Base-by-base conservation (phyloP, 2,113 vertebrate species). In the Campylomormyrus tamandua region DNA sequence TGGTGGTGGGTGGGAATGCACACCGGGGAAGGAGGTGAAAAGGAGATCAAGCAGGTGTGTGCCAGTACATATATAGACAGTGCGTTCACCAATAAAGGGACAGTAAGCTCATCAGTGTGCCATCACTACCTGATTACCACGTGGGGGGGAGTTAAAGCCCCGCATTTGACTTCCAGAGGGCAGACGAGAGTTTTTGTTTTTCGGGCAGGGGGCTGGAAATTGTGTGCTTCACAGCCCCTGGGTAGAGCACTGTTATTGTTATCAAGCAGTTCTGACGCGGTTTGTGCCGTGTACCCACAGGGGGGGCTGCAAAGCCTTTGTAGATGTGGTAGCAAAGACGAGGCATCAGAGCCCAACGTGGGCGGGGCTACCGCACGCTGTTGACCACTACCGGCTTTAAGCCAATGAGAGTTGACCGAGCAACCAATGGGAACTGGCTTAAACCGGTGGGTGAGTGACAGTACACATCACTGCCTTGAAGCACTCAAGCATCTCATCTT, bases 401-500 rank as follows among this genome's bases (percentile, higher is more conserved):
- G 19, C 80, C 80, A 83, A 42, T 46, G 42, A 21, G 42, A 45
- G 19, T 7, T 46, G 42, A 46, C 19, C 5, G 21, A 48, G 21
- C 42, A 84, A 48, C 83, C 83, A 84, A 48, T 48, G 83, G 45
- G 45, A 48, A 13, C 39, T 48, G 21, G 83, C 24, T 84, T 84
- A 48, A 84, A 84, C 27, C 31, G 35, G 50, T 5, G n/a, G 85
- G 49, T 35, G 85, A 53, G 9, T 53, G 46, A 39, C 85, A 87
- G 93, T 88, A 92, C 90, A 91, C 83, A 85, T 31, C 46, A 89
- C 89, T 70, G 87, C 90, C 89, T 89, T 70, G 86, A 92, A 77
- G 27, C 6, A 89, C 89, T 91, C 49, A 42, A 42, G 39, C 39
- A 42, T 74, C 92, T 87, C 77, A 91, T 91, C 90, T 91, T 86